Percentiles rank a stretch among this genome's conserved stretches.
Conservation (phyloP, 2,113 vertebrate species). For the Oplegnathus fasciatus region DNA sequence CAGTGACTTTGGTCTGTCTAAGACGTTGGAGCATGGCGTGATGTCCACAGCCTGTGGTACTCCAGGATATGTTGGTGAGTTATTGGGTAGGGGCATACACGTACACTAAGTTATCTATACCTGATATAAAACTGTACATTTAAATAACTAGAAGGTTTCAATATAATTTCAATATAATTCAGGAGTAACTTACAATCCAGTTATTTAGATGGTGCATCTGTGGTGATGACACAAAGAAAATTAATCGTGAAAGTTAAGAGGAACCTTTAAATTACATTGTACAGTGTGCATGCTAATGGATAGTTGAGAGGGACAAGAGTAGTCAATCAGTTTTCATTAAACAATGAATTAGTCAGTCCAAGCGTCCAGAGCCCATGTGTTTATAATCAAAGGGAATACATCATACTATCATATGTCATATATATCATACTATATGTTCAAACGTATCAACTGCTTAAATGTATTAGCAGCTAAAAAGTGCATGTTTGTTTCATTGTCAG, state of each 20-base stretch:
- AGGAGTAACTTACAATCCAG: background rate
- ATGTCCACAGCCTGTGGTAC: conserved; percentile 97
- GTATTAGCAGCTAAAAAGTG: background rate
- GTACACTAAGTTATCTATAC: background rate
- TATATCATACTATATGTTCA: too few species aligned
- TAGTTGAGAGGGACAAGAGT: too few species aligned
- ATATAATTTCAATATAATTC: background rate
- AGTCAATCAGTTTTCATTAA: too few species aligned
- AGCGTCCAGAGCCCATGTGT: too few species aligned
- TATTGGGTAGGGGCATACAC: background rate
- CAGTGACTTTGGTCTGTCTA: conserved; percentile 95
- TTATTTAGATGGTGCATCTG: background rate
- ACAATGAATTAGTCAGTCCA: too few species aligned
- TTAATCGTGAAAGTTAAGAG: background rate
- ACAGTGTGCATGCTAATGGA: background rate
- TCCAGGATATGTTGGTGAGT: conserved; percentile 93
- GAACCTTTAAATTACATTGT: background rate
- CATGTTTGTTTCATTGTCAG: background rate
- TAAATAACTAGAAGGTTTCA: background rate
- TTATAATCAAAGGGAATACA: too few species aligned
- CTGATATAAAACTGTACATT: background rate
- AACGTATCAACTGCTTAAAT: background rate
- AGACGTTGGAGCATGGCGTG: conserved; percentile 91
- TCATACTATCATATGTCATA: too few species aligned
- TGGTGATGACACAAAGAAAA: background rate